Evolutionary conservation across 2,888 invertebrate genomes (phyloP).

Genomic region (Griposia aprilina): DNA sequence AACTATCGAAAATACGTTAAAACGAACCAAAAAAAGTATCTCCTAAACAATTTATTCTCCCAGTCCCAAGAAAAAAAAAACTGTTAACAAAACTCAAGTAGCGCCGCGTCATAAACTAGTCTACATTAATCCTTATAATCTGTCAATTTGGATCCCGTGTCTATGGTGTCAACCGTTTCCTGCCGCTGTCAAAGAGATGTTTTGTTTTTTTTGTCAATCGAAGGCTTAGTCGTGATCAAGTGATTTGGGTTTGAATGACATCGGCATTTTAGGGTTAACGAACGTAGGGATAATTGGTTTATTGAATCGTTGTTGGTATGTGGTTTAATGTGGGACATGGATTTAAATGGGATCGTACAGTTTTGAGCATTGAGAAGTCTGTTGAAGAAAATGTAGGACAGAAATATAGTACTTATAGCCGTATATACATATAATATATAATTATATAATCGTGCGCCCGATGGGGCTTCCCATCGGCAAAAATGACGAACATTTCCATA

Average conservation of each 20-base stretch:
- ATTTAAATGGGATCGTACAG: constrained; percentile 3
- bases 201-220: constrained; percentile 59
- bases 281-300: constrained; percentile 42
- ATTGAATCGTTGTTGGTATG: constrained; percentile 28
- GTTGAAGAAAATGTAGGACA: no score
- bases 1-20: background rate
- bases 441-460: no score
- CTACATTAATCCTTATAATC: constrained; percentile 65
- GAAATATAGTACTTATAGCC: no score
- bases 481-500: no score
- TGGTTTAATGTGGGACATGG: constrained; percentile 18
- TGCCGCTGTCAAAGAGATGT: constrained; percentile 68
- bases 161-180: constrained; percentile 65
- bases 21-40: background rate
- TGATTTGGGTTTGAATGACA: constrained; percentile 68
- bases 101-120: constrained; percentile 50
- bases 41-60: constrained; percentile 7
- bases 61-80: constrained; percentile 19
- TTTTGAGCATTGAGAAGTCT: no score
- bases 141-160: constrained; percentile 65
- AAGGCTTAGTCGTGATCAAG: constrained; percentile 73
- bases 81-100: constrained; percentile 54
- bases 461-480: no score
- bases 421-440: no score
- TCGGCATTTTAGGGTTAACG: constrained; percentile 66